These are phyloP conservation scores for Rhopilema esculentum DNA, from an alignment of 30 jellyfish, hydroid and myxozoan genomes.

Conservation along the genomic window DNA sequence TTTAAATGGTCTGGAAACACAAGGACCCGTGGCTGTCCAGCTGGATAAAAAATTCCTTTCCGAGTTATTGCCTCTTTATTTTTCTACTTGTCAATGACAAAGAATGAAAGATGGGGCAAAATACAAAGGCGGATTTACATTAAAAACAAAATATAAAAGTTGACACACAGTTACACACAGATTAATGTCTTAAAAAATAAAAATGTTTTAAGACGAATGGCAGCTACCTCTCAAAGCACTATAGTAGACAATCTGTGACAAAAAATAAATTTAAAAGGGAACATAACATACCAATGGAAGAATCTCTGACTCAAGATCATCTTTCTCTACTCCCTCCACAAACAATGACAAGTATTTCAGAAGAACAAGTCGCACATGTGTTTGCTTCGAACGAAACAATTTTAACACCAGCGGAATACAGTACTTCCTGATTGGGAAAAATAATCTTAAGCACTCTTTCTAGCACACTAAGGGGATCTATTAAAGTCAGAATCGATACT, in stretches of 20 bases:
- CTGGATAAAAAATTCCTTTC: too few relatives aligned
- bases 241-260: neutral
- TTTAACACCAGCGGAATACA: constrained; percentile 78
- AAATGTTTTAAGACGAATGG: neutral
- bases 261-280: neutral
- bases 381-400: constrained; percentile 75
- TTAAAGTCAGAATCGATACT: neutral
- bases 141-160: too few relatives aligned
- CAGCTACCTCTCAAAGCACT: neutral
- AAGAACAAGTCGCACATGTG: constrained; percentile 78
- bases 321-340: constrained; percentile 62
- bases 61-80: too few relatives aligned
- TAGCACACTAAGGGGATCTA: neutral
- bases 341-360: constrained; percentile 71
- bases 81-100: too few relatives aligned
- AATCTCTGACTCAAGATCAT: constrained; percentile 59
- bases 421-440: constrained; percentile 46
- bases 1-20: too few relatives aligned
- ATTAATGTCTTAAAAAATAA: too few relatives aligned
- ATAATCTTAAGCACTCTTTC: neutral
- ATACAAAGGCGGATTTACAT: too few relatives aligned
- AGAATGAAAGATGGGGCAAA: too few relatives aligned
- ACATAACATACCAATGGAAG: constrained; percentile 82
- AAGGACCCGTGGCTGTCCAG: too few relatives aligned
- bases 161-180: too few relatives aligned